Conservation (phyloP, 2,888 invertebrate genomes). For the Loripinus fragilis region DNA sequence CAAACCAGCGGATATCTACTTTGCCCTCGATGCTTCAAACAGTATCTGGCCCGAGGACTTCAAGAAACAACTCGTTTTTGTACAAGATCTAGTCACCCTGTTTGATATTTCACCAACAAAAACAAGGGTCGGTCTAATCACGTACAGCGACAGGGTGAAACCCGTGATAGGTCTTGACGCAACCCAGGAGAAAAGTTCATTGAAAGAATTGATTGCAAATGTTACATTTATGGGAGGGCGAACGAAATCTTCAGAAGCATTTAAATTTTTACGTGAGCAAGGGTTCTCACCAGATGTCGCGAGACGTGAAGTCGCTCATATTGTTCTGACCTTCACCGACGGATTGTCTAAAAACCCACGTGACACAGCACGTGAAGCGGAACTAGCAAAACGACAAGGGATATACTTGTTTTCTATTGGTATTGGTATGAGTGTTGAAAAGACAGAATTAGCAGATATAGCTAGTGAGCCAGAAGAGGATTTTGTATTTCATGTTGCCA, state of each 20-base stretch:
- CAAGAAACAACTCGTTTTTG: slow-evolving; percentile 70
- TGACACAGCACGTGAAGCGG: slow-evolving; percentile 62
- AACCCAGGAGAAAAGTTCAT: slow-evolving; percentile 42
- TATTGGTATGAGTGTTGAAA: slow-evolving; percentile 74
- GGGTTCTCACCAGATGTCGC: slow-evolving; percentile 65
- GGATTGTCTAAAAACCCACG: slow-evolving; percentile 65
- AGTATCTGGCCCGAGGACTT: slow-evolving; percentile 78
- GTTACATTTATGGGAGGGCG: slow-evolving; percentile 57
- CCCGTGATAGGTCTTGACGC: slow-evolving; percentile 63
- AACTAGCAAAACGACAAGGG: slow-evolving; percentile 65
- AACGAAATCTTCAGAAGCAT: slow-evolving; percentile 59
- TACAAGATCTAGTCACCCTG: slow-evolving; percentile 69
- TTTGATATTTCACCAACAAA: slow-evolving; percentile 67
- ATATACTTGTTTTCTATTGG: slow-evolving; percentile 80
- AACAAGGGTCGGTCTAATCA: slow-evolving; percentile 73
- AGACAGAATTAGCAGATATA: slow-evolving; percentile 73
- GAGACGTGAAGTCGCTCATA: slow-evolving; percentile 69
- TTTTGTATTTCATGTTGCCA: slow-evolving; percentile 77
- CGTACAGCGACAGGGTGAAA: slow-evolving; percentile 67
- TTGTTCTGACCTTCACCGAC: slow-evolving; percentile 73
- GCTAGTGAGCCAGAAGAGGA: slow-evolving; percentile 73
- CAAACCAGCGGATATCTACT: slow-evolving; percentile 72
- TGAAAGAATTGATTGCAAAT: slow-evolving; percentile 55
- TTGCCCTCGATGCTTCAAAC: slow-evolving; percentile 72
- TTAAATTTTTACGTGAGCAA: slow-evolving; percentile 56